Evolutionary conservation across 2,888 invertebrate species (phyloP).

Genomic region (Drosophila mettleri): DNA sequence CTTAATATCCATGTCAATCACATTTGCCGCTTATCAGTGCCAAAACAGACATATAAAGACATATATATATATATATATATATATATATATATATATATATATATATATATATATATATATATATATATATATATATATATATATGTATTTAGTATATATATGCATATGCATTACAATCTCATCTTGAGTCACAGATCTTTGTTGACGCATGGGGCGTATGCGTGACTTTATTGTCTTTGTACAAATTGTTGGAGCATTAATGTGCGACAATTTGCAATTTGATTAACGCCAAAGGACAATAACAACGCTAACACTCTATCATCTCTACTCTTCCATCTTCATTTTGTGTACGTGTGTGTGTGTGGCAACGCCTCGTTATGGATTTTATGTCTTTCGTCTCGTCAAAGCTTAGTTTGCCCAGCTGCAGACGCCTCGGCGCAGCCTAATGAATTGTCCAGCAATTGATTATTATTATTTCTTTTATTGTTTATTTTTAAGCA

Average conservation of each 20-base stretch:
- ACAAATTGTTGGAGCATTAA: constrained; percentile 54
- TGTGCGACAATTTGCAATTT: constrained; percentile 55
- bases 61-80: neutral
- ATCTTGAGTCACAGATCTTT: neutral
- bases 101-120: constrained; percentile 18
- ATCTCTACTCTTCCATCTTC: neutral
- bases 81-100: neutral
- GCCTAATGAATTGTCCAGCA: constrained; percentile 62
- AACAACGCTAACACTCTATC: constrained; percentile 1
- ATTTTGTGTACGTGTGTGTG: neutral
- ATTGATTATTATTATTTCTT: constrained; percentile 27
- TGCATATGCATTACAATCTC: constrained; percentile 11
- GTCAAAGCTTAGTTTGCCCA: constrained; percentile 37
- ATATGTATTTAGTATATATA: constrained; percentile 2
- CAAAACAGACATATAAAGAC: constrained; percentile 34
- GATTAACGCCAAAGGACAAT: constrained; percentile 43
- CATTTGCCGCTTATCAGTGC: constrained; percentile 35
- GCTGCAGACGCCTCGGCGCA: constrained; percentile 39
- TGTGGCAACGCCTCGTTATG: constrained; percentile 44
- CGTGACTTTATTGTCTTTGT: constrained; percentile 50
- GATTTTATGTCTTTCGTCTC: constrained; percentile 46
- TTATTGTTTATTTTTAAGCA: constrained; percentile 16
- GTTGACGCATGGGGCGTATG: constrained; percentile 20
- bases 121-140: neutral
- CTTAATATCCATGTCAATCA: constrained; percentile 40